A percentile compares a stretch with the other conserved stretches of the same genome.
These are phyloP conservation scores for Artibeus lituratus DNA, from an alignment of 2,797 vertebrate genomes.

Conservation along the genomic window DNA sequence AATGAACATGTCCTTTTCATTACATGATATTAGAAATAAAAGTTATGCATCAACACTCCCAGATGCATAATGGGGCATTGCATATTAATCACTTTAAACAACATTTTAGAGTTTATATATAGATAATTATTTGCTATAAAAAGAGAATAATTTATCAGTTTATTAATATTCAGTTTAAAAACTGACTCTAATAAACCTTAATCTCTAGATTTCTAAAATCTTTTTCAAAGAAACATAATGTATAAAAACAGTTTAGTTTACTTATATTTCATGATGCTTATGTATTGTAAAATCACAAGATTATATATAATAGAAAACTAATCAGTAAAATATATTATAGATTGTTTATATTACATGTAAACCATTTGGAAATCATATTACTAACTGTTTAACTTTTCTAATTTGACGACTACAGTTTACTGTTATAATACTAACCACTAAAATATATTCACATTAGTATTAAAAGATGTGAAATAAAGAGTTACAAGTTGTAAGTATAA, in stretches of 20 bases:
- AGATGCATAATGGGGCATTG: conserved; percentile 89
- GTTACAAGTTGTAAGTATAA: conserved; percentile 19
- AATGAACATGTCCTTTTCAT: conserved; percentile 89
- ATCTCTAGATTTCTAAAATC: conserved; percentile 67
- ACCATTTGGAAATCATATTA: conserved; percentile 40
- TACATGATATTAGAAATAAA: conserved; percentile 93
- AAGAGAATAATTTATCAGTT: conserved; percentile 87
- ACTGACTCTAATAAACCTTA: conserved; percentile 69
- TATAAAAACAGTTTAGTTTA: conserved; percentile 46
- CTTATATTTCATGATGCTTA: not conserved
- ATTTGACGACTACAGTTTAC: not conserved
- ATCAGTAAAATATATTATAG: conserved; percentile 50
- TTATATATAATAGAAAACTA: not conserved
- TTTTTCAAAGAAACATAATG: conserved; percentile 47
- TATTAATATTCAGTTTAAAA: conserved; percentile 82
- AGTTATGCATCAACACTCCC: conserved; percentile 89
- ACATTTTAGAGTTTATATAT: conserved; percentile 87
- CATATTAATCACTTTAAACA: conserved; percentile 92
- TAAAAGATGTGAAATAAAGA: not conserved
- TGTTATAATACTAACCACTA: not conserved
- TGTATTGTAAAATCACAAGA: conserved; percentile 44
- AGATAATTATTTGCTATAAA: conserved; percentile 88
- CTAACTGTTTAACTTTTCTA: conserved; percentile 53
- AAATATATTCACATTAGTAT: not conserved
- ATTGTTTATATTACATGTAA: conserved; percentile 52